Percentiles rank a stretch among this genome's conserved stretches.
phyloP scores from a whole-genome alignment of 2,888 invertebrate genomes.

The Calameuta filiformis region DNA sequence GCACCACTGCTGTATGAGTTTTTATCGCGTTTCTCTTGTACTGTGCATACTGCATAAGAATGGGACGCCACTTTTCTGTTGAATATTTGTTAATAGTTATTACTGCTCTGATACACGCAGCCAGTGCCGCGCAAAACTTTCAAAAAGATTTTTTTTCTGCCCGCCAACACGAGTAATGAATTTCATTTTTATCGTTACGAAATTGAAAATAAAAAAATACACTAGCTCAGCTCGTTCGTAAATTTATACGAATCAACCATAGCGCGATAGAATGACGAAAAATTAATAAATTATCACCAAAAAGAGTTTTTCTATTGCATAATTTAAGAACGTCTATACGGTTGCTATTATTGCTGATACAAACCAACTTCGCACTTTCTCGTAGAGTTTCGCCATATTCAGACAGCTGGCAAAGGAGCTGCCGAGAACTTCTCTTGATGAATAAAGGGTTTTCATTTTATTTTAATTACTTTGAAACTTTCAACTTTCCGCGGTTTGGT shows the following conservation, averaged over 20 bases:
- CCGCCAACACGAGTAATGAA: background rate
- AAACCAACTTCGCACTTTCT: background rate
- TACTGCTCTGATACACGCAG: background rate
- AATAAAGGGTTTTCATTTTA: conserved; percentile 23
- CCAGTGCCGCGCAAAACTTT: background rate
- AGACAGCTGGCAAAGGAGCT: background rate
- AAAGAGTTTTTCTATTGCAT: background rate
- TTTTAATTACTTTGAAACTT: conserved; percentile 31
- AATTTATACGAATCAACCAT: background rate
- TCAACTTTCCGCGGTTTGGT: background rate
- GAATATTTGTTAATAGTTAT: background rate
- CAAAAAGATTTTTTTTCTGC: background rate
- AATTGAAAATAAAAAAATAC: background rate
- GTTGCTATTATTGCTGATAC: background rate
- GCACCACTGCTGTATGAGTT: background rate
- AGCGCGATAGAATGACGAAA: background rate
- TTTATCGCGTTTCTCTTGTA: background rate
- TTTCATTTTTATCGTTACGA: background rate
- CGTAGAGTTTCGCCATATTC: background rate
- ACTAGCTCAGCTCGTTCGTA: background rate
- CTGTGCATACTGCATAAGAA: background rate
- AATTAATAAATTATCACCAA: background rate
- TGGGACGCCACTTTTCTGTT: background rate
- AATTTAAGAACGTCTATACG: background rate
- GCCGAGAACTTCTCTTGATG: background rate